phyloP scores from a whole-genome alignment of 2,113 vertebrate species.

The Serinus canaria region DNA sequence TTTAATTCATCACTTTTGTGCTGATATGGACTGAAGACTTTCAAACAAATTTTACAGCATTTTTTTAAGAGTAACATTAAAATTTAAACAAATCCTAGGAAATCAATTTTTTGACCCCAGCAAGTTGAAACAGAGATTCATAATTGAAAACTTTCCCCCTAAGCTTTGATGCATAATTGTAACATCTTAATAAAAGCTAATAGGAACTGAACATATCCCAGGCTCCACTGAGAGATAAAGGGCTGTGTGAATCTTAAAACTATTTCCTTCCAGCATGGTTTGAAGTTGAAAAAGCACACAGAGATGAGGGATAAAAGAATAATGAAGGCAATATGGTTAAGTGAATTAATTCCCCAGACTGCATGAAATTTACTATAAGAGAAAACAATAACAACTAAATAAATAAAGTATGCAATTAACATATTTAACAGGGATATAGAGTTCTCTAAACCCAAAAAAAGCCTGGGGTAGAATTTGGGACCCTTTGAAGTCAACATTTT shows the following conservation, averaged over 20 bases:
- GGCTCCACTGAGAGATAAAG: background rate
- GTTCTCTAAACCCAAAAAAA: background rate
- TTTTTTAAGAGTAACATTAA: background rate
- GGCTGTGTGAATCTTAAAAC: background rate
- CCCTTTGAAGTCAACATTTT: background rate
- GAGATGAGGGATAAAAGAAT: background rate
- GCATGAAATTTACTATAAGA: background rate
- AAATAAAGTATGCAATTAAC: background rate
- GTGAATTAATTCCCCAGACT: background rate
- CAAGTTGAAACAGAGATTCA: background rate
- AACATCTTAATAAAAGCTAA: background rate
- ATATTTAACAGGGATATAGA: background rate
- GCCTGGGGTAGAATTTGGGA: background rate
- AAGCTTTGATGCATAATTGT: background rate
- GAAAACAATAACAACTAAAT: background rate
- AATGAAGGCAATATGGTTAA: background rate
- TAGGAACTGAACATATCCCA: background rate
- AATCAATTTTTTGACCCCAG: background rate
- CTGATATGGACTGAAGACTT: background rate
- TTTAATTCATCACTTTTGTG: background rate
- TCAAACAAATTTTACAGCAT: background rate
- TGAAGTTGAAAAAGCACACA: background rate
- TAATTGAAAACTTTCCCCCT: background rate
- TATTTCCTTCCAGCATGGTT: background rate
- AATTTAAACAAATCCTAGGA: background rate